These are phyloP conservation scores for Neotoxoptera formosana DNA, from an alignment of 1,140 invertebrate genomes.

Conservation along the genomic window DNA sequence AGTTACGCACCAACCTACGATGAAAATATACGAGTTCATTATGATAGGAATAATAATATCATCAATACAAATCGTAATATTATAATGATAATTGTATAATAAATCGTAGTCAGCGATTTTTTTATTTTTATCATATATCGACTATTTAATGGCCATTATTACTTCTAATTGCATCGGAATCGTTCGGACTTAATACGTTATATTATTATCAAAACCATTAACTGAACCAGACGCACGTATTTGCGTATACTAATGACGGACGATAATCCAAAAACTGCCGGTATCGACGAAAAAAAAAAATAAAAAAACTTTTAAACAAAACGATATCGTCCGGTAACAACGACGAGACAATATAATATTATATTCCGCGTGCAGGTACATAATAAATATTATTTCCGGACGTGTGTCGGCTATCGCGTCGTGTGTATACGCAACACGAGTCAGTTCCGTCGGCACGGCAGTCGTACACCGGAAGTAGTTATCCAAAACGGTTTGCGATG, in stretches of 20 bases:
- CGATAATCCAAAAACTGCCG: not conserved
- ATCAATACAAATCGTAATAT: not conserved
- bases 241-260: not conserved
- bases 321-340: not conserved
- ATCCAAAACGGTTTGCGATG: not conserved
- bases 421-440: not conserved
- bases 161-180: not conserved
- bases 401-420: not conserved
- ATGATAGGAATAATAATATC: not conserved
- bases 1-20: not conserved
- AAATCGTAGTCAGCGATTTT: not conserved
- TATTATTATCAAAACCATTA: not conserved
- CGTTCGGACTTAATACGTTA: not conserved
- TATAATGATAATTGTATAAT: not conserved
- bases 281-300: not conserved
- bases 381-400: not conserved
- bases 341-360: too few species aligned
- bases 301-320: not conserved
- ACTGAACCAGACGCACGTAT: not conserved
- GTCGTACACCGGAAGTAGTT: not conserved
- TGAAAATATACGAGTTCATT: not conserved
- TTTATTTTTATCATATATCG: not conserved
- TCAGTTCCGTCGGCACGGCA: not conserved
- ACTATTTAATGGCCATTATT: slow-evolving; percentile 4
- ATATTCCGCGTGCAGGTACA: not conserved